Percentiles rank a stretch among this genome's conserved stretches.
These are phyloP conservation scores for Cryptoprocta ferox DNA, from an alignment of 2,797 vertebrate species.

Conservation along the genomic window DNA sequence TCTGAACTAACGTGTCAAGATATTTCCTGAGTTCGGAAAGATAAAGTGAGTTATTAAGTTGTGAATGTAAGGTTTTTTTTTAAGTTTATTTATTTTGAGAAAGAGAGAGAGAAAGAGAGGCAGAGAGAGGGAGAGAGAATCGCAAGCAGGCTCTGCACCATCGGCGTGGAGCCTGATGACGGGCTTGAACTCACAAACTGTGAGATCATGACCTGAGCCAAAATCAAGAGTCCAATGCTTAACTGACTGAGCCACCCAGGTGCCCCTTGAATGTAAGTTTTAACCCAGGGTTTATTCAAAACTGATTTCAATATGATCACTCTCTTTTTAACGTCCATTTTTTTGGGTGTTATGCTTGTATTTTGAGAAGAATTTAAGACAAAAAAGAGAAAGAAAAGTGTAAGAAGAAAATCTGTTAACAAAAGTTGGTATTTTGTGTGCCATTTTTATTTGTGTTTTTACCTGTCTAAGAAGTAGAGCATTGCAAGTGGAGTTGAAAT, in stretches of 20 bases:
- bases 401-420: neutral
- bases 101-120: too few species aligned
- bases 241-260: too few species aligned
- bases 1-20: neutral
- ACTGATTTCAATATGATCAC: neutral
- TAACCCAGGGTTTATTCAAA: neutral
- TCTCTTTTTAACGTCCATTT: neutral
- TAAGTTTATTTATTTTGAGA: too few species aligned
- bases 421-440: neutral
- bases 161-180: too few species aligned
- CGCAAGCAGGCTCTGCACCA: too few species aligned
- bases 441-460: neutral
- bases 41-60: neutral
- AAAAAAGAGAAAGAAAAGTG: neutral
- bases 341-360: neutral
- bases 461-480: neutral
- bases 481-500: neutral
- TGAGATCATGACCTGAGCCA: too few species aligned
- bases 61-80: neutral
- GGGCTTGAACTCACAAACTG: too few species aligned
- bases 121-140: too few species aligned
- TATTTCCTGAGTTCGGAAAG: neutral
- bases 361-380: neutral
- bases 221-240: too few species aligned
- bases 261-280: neutral